Conservation (phyloP, 2,113 vertebrate species). For the Ondatra zibethicus region DNA sequence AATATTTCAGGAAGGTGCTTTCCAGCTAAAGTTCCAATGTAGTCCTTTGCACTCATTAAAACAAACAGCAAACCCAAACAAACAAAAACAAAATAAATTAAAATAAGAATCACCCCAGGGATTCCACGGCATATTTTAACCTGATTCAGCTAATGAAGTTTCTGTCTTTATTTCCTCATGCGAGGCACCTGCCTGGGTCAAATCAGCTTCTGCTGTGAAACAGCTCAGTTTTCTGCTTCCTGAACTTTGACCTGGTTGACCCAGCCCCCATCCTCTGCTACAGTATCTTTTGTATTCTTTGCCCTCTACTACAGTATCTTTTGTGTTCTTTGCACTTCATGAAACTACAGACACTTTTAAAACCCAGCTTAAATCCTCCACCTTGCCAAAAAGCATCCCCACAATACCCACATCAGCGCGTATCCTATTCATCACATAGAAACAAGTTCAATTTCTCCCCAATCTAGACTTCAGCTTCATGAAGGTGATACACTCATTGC, state of each 20-base stretch:
- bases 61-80: not conserved
- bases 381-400: not conserved
- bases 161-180: not conserved
- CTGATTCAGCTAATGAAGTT: not conserved
- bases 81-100: not conserved
- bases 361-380: not conserved
- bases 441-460: not conserved
- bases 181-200: not conserved
- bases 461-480: not conserved
- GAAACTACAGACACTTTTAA: constrained; percentile 5
- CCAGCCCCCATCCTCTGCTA: not conserved
- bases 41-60: not conserved
- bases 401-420: not conserved
- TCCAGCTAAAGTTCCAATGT: not conserved
- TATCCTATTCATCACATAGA: not conserved
- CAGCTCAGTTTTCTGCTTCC: not conserved
- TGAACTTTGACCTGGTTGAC: not conserved
- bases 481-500: not conserved
- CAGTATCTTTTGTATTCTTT: too few relatives aligned
- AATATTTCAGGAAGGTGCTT: not conserved
- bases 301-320: not conserved
- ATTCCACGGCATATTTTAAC: not conserved
- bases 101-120: too few relatives aligned
- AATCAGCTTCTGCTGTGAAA: not conserved
- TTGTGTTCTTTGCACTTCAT: not conserved